These are phyloP conservation scores for Mesorhabditis spiculigera DNA, from an alignment of 2,888 invertebrate species.

Conservation along the genomic window DNA sequence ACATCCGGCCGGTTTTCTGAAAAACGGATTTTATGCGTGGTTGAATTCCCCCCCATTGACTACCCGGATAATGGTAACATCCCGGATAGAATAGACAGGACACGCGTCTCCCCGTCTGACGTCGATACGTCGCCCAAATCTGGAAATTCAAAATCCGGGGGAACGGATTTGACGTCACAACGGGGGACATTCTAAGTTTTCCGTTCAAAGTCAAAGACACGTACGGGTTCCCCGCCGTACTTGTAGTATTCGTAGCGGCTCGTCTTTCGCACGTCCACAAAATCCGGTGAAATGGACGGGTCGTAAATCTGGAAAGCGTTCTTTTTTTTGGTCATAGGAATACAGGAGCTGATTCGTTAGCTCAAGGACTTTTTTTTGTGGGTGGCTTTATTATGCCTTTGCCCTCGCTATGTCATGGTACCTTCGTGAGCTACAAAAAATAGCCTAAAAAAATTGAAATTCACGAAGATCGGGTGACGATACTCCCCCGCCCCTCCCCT, in stretches of 20 bases:
- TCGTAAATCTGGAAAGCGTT: constrained; percentile 31
- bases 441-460: no score
- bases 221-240: constrained; percentile 47
- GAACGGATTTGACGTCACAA: not conserved
- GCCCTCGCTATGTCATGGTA: no score
- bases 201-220: constrained; percentile 6
- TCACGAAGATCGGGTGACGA: no score
- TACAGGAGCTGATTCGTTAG: no score
- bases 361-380: no score
- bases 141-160: constrained; percentile 14
- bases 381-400: no score
- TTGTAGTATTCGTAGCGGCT: constrained; percentile 27
- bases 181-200: no score
- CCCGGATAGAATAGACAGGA: constrained; percentile 51
- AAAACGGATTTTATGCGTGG: not conserved
- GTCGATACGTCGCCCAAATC: constrained; percentile 49
- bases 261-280: constrained; percentile 44
- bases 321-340: no score
- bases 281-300: constrained; percentile 34
- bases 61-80: constrained; percentile 37
- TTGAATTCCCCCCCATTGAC: not conserved
- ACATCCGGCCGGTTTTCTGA: not conserved
- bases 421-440: no score
- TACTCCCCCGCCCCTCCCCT: no score
- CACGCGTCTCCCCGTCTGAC: constrained; percentile 34